Base-by-base conservation (phyloP, 2,888 invertebrate genomes). In the Drosophila mercatorum region DNA sequence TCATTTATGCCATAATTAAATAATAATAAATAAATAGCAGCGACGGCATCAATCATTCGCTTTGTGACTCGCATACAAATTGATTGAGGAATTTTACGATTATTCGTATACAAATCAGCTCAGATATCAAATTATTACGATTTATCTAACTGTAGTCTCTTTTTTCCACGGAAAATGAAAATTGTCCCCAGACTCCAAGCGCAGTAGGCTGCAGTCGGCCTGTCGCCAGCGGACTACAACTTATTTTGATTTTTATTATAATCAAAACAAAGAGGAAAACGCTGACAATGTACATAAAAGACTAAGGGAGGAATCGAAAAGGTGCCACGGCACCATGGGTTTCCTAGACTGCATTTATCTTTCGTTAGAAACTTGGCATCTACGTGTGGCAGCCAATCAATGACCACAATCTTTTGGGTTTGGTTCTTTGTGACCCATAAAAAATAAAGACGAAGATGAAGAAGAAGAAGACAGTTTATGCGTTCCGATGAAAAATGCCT, bases 321-420 rank as follows among this genome's bases (percentile, higher is more conserved):
- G 81, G 82, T 81, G 74, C 77, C 72, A 72, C 76, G 51, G 22
- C 22, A 22, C 79, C 62, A 72, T 77, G 70, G 84, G 71, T 75
- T 73, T 83, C 81, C 83, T 69, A 62, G 57, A 62, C 61, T 68
- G 70, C 81, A 75, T 89, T 88, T 90, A 90, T 90, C 88, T 91
- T 91, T 90, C 91, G 83, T 85, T 87, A 80, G 88, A 88, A 90
- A 90, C 84, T 87, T 75, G 72, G 75, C 87, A 82, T 78, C 78
- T 81, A 71, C 73, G 85, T 87, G 89, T 84, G 89, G 59, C 67
- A 67, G 59, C 64, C 81, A 89, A 90, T 89, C 91, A 78, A 80
- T 80, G 89, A 90, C 91, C 90, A 90, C 89, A 89, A 89, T 90
- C 89, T 88, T 73, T 63, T 60, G 77, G 58, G 55, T 55, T 55